Conservation (phyloP, 2,888 invertebrate species). For the Polia nebulosa region DNA sequence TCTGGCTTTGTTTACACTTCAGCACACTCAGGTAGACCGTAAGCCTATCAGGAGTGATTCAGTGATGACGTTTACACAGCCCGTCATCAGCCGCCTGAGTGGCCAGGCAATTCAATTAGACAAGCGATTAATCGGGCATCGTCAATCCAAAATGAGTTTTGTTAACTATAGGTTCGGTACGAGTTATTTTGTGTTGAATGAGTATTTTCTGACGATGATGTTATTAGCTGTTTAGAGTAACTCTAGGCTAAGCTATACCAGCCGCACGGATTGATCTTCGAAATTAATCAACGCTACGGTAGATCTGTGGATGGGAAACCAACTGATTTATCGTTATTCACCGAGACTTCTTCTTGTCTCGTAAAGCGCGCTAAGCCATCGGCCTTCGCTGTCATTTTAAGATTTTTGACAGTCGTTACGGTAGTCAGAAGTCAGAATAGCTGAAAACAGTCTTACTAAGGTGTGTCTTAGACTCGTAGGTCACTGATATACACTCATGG, state of each 20-base stretch:
- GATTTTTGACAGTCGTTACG: neutral
- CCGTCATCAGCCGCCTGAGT: slow-evolving; percentile 56
- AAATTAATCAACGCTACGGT: neutral
- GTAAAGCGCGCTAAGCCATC: neutral
- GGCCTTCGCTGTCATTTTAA: too few relatives aligned
- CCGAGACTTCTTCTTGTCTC: neutral
- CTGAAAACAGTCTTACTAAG: neutral
- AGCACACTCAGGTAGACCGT: slow-evolving; percentile 26
- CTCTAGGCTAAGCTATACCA: neutral
- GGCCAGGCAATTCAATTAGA: slow-evolving; percentile 67
- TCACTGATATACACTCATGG: too few relatives aligned
- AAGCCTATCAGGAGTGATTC: slow-evolving; percentile 40
- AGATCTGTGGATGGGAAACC: neutral
- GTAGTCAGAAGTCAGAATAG: neutral
- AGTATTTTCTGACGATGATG: neutral
- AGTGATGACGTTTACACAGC: slow-evolving; percentile 60
- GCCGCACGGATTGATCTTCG: neutral
- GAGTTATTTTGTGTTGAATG: neutral
- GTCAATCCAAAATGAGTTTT: slow-evolving; percentile 34
- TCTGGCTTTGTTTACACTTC: slow-evolving; percentile 19
- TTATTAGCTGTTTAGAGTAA: neutral
- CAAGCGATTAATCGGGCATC: slow-evolving; percentile 60
- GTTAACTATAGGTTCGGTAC: neutral
- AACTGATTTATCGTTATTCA: too few relatives aligned
- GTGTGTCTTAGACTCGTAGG: fast-evolving